Evolutionary conservation across 2,797 vertebrate genomes (phyloP), one percentile per base, ranked within the genome.

Genomic region (Cyclura pinguis): DNA sequence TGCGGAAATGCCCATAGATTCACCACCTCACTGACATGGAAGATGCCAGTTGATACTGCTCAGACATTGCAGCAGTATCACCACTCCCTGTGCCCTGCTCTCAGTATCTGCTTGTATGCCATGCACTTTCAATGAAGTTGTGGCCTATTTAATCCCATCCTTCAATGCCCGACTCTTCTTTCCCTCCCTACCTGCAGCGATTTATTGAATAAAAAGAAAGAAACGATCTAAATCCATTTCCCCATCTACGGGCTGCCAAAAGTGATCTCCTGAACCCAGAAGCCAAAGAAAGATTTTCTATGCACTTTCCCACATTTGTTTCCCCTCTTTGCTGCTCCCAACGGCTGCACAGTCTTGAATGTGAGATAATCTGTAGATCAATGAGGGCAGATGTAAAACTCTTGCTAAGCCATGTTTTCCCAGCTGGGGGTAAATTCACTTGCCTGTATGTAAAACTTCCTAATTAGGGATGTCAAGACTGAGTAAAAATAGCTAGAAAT

Each of bases 281-380:
- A 97, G 97, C 96, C 96, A 96, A 96, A 96, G 91, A 96, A 97
- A 97, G 95, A 96, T 96, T 97, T 97, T 95, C 90, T 84, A 93
- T 90, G 94, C 95, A 98, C 96, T 98, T 98, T 98, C 97, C 97
- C 98, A 98, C 98, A 98, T 98, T 98, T 97, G 94, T 96, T 98
- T 98, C 96, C 96, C 97, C 95, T 97, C 97, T 96, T 93, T 93
- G 92, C 89, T 95, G 97, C 96, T 98, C 98, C 97, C 97, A 96
- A 94, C 97, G 97, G 97, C 97, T 97, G 96, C 97, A 96, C 94
- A 95, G 97, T 97, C 98, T 98, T 98, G 97, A 98, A 98, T 96
- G 95, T 97, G 97, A 98, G 98, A 98, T 99, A 98, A 99, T 98
- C 98, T 98, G 97, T 95, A 98, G 98, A 99, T 99, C 98, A 98